Base-by-base conservation (phyloP, 1,140 invertebrate species). In the Armadillidium nasatum region DNA sequence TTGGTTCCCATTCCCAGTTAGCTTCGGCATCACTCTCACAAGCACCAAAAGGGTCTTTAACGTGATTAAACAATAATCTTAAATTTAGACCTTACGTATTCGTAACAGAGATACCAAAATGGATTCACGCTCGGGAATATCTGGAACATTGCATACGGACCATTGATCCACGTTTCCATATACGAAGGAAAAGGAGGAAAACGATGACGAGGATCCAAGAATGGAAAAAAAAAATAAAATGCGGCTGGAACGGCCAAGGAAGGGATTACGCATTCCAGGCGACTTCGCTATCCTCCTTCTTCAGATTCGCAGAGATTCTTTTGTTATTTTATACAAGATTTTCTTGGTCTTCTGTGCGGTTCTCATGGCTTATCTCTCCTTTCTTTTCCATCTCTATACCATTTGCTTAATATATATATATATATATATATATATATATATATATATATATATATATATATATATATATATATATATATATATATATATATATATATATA, bases 381-480 rank as follows among this genome's bases (percentile, higher is more conserved):
- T 60, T 19, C 50, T 60, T 60, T 60, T 60, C 6, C 33, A 33
- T 1, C 50, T 60, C 19, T 19, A 60, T 60, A 19, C 50, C 50
- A 60, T 60, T 4, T 7, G 50, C 7, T 3, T 60, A 60, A 19
- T 15, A 13, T 60, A 60, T 19, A 60, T 60, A 60, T 60, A 60
- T 60, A 60, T 60, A 60, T 60, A 60, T 60, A 60, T 60, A 60
- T 60, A 60, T 60, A 60, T 60, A 60, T 60, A 60, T 60, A 60
- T 6, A 4, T 2, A 60, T 60, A 60, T 60, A 60, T 60, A 60
- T 60, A 60, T 19, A 33, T 33, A 33, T 33, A 33, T 33, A 33
- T 33, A 33, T 33, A 33, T 33, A 33, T 33, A 33, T 33, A 33
- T 33, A 33, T 33, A 33, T 33, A 33, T 33, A 33, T 33, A 33